These are phyloP conservation scores for Lypha dubia DNA, from an alignment of 2,888 invertebrate genomes.

Conservation along the genomic window DNA sequence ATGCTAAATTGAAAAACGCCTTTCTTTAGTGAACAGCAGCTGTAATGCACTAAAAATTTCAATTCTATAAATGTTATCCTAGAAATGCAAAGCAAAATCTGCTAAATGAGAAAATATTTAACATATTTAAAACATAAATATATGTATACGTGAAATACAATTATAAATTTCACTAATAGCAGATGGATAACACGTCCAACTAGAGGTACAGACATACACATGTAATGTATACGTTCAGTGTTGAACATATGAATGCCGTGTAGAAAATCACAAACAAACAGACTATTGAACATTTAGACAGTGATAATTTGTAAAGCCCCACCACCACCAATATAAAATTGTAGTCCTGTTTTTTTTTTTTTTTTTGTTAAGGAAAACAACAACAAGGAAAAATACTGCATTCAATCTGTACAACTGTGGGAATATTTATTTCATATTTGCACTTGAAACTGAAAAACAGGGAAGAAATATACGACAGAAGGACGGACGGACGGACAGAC, in stretches of 20 bases:
- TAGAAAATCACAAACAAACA: constrained; percentile 41
- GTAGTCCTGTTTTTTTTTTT: constrained; percentile 50
- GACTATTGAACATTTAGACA: constrained; percentile 24
- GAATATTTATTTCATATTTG: constrained; percentile 66
- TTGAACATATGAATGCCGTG: background rate
- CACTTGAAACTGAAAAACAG: constrained; percentile 61
- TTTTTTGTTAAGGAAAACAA: constrained; percentile 3
- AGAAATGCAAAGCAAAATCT: background rate
- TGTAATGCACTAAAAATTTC: constrained; percentile 1
- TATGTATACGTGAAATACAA: constrained; percentile 33
- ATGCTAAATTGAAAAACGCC: constrained; percentile 26
- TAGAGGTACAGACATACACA: constrained; percentile 2
- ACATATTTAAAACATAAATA: background rate
- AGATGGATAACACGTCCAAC: constrained; percentile 53
- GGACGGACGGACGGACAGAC: no score
- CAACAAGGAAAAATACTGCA: constrained; percentile 48
- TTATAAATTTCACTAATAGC: constrained; percentile 39
- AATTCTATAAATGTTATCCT: constrained; percentile 24
- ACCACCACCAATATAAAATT: constrained; percentile 20
- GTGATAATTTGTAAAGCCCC: constrained; percentile 2
- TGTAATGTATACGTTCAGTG: background rate
- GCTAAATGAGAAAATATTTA: constrained; percentile 10
- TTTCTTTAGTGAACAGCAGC: constrained; percentile 25
- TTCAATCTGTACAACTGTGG: constrained; percentile 71
- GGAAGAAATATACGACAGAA: no score